A percentile compares a stretch with the other conserved stretches of the same genome.
Evolutionary conservation across 2,113 vertebrate species (phyloP).

Genomic region (Hiodon tergisus): DNA sequence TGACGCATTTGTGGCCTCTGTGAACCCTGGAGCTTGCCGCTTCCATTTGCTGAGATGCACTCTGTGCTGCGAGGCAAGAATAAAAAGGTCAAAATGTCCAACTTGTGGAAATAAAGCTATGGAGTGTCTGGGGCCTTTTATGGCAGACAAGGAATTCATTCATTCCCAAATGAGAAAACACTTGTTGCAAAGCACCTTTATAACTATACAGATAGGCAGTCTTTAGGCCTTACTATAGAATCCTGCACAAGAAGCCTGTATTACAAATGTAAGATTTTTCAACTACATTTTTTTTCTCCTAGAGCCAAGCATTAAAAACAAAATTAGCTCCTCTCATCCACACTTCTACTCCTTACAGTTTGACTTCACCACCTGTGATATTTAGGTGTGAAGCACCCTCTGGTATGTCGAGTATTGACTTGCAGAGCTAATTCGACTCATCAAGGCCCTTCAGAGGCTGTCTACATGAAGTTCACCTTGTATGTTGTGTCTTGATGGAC

Average conservation of each 20-base stretch:
- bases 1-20: constrained; percentile 43
- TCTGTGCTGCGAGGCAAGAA: constrained; percentile 47
- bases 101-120: constrained; percentile 52
- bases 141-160: constrained; percentile 45
- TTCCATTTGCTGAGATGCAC: constrained; percentile 49
- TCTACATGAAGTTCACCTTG: constrained; percentile 43
- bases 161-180: constrained; percentile 36
- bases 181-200: constrained; percentile 2
- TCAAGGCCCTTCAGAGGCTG: constrained; percentile 55
- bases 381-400: constrained; percentile 6
- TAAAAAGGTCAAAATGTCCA: constrained; percentile 46
- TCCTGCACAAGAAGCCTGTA: neutral
- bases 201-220: neutral
- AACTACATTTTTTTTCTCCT: neutral
- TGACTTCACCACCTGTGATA: neutral
- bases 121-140: constrained; percentile 39
- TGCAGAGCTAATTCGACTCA: constrained; percentile 49
- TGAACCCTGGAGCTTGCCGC: constrained; percentile 40
- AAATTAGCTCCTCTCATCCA: too few species aligned
- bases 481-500: constrained; percentile 48
- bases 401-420: constrained; percentile 54
- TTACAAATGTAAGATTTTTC: neutral
- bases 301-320: neutral
- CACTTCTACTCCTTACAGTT: neutral
- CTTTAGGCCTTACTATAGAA: neutral